These are phyloP conservation scores for Columba janthina DNA, from an alignment of 2,113 vertebrate species.

Conservation along the genomic window DNA sequence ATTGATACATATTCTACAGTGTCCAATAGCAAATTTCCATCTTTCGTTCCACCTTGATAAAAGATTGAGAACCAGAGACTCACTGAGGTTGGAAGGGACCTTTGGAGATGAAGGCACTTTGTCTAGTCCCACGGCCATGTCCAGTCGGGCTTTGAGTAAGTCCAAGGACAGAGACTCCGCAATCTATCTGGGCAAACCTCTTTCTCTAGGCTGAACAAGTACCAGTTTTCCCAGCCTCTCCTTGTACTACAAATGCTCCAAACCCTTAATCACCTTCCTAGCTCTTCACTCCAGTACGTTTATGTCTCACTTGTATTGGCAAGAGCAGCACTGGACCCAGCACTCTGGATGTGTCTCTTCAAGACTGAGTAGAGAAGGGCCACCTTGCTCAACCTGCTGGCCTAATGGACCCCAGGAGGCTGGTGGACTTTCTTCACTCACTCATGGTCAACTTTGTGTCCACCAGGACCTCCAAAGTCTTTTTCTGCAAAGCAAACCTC, in stretches of 20 bases:
- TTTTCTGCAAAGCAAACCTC: background rate
- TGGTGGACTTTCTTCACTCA: background rate
- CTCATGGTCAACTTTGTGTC: background rate
- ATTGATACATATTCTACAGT: background rate
- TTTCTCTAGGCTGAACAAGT: background rate
- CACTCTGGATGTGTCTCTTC: background rate
- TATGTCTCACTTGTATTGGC: accelerated
- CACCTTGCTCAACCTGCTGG: background rate
- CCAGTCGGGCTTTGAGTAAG: accelerated
- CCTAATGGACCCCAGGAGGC: background rate
- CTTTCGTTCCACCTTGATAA: background rate
- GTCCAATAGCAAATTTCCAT: background rate
- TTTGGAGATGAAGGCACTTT: background rate
- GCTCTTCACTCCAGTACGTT: background rate
- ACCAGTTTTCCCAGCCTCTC: background rate
- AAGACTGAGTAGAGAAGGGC: background rate
- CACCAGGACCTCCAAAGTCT: background rate
- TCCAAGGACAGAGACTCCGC: background rate
- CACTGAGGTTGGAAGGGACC: accelerated
- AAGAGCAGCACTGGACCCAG: background rate
- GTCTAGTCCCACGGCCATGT: background rate
- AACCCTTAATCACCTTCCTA: background rate
- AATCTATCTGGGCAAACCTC: background rate
- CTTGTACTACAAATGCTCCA: background rate
- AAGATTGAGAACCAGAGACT: background rate